Evolutionary conservation across 2,888 invertebrate species (phyloP), one percentile per base, ranked within the genome.

Genomic region (Plemyria rubiginata): DNA sequence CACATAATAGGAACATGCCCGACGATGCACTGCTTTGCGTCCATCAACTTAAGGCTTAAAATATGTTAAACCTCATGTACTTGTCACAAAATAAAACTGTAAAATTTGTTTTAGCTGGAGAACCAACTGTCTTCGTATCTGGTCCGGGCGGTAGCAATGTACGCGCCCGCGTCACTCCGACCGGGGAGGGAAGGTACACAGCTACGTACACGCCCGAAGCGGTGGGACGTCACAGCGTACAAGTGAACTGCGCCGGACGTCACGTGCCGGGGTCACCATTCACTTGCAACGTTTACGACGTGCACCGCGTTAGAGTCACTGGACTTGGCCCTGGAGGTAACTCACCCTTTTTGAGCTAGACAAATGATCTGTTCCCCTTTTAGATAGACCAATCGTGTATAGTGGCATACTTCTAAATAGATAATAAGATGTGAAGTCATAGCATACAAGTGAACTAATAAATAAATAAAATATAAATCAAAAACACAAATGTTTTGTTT

Each of bases 281-380:
- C 85, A 96, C 96, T 16, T 98, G 98, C 86, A 98, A 98, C 83
- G 97, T 98, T 41, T 99, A 98, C 75, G 98, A 99, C 82, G 98
- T 98, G 0, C 95, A 96, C 0, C 95, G 97, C 68, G 97, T 97
- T 12, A 89, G 95, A 38, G 96, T 96, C 29, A 94, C 95, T 15
- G 96, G 96, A 1, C 78, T 96, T 36, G 93, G 93, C 0, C 86
- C 93, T 65, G 93, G 93, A 76, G 92, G 92, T 92, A 60, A 68
- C 70, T 45, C 4, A 36, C 50, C 13, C 1, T 48, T 49, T 48
- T 49, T 28, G 7, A 13, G 0, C 41, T 11, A 11, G 11, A 38
- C 4, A 11, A 38, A 8, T 38, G 9, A 8, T 36, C 8, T 8
- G 29, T 29, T 29, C 7, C 7, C 0, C 29, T 29, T n/a, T n/a